These are phyloP conservation scores for Eupithecia insigniata DNA, from an alignment of 2,888 invertebrate genomes.

Conservation along the genomic window DNA sequence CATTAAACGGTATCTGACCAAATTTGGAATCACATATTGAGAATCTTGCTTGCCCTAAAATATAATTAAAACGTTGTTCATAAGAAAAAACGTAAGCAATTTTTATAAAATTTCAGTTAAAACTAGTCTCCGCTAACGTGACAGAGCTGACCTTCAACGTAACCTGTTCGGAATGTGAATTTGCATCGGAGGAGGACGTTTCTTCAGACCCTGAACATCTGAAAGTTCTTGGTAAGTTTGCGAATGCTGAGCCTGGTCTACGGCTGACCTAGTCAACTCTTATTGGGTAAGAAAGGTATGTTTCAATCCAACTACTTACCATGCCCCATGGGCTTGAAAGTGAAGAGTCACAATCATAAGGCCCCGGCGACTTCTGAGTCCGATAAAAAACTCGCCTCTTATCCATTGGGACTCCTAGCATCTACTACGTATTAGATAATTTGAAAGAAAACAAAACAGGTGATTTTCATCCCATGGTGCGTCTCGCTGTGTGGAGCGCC, in stretches of 20 bases:
- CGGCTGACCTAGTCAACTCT: background rate
- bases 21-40: background rate
- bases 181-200: slow-evolving; percentile 54
- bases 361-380: background rate
- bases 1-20: background rate
- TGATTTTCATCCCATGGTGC: background rate
- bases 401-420: background rate
- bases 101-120: slow-evolving; percentile 54
- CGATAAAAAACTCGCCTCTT: background rate
- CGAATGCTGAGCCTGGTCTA: background rate
- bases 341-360: background rate
- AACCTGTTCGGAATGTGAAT: slow-evolving; percentile 64
- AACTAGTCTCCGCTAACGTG: slow-evolving; percentile 48
- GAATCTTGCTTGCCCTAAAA: background rate
- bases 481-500: background rate
- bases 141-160: slow-evolving; percentile 69
- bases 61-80: background rate
- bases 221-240: slow-evolving; percentile 61
- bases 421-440: background rate
- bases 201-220: slow-evolving; percentile 66
- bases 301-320: background rate
- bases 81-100: background rate
- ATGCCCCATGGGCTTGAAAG: background rate
- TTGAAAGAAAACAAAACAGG: background rate
- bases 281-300: background rate